Evolutionary conservation across 2,888 invertebrate species (phyloP), one percentile per base, ranked within the genome.

Genomic region (Pseudoips prasinana): DNA sequence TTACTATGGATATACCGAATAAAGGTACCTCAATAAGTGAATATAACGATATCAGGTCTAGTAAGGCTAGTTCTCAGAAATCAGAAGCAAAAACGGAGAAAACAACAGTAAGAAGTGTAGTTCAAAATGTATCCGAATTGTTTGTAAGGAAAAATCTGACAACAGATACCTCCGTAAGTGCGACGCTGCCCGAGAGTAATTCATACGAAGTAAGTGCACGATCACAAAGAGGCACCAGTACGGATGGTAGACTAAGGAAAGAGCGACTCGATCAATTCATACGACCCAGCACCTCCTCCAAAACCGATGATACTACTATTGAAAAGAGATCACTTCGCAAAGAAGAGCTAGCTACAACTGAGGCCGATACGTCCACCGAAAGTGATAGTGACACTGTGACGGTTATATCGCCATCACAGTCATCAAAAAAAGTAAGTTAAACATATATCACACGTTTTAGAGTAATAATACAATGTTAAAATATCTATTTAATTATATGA

Each of bases 1-100:
- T 75, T 2, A 70, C 70, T 27, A 39, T 73, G 43, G 71, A 72
- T 8, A 47, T 55, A 17, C 61, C 67, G 1, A 53, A 53, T n/a
- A 74, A 73, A 49, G 68, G 66, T 14, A 58, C 62, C 5, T 67
- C 76, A 1, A 30, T 40, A 1, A 71, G 60, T 29, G 66, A 68
- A 33, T 61, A 49, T 28, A 60, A 59, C 20, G 51, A 61, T 22
- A 7, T 48, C 5, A 2, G 5, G 14, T 14, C 14, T 14, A 14
- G 14, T 14, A 14, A 14, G 14, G 5, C 3, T 14, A 3, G 3
- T 3, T 14, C 14, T 3, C 14, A 14, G 5, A 14, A 14, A 14
- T 14, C 14, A 14, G 5, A 14, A 14, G 14, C 5, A 3, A 45
- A n/a, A 50, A 23, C 19, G 28, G 2, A 54, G 33, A 20, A 35